Conservation (phyloP, 2,888 invertebrate species). For the Trachelus troglodyta region DNA sequence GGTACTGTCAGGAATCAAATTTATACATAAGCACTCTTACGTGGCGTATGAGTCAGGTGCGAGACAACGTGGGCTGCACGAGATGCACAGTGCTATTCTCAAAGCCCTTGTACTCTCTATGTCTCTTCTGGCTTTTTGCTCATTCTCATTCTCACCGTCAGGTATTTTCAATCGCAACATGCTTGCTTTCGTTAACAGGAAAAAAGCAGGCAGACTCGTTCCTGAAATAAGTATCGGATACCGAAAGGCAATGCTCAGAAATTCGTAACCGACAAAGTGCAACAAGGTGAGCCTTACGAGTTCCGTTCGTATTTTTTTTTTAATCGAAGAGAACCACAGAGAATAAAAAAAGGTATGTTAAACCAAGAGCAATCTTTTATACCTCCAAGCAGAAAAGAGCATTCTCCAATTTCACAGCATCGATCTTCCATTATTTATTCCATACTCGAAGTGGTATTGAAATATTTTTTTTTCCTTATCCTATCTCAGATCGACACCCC, state of each 20-base stretch:
- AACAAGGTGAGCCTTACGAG: not conserved
- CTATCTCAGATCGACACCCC: not conserved
- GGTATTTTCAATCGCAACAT: not conserved
- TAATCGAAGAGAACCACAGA: not conserved
- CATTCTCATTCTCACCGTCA: not conserved
- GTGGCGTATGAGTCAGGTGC: slow-evolving; percentile 12
- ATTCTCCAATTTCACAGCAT: not conserved
- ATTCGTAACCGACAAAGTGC: not conserved
- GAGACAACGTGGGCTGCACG: slow-evolving; percentile 10
- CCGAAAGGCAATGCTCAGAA: not conserved
- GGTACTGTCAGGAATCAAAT: not conserved
- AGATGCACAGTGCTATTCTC: slow-evolving; percentile 9
- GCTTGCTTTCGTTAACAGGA: not conserved
- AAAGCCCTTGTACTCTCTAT: not conserved
- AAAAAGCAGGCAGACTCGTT: not conserved
- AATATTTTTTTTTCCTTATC: not conserved
- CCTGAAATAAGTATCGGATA: not conserved
- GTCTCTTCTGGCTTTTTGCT: not conserved
- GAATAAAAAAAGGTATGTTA: not conserved
- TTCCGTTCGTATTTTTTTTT: not conserved
- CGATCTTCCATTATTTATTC: not conserved
- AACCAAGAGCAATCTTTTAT: not conserved
- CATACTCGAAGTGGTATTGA: not conserved
- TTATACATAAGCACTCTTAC: not conserved
- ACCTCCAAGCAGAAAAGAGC: not conserved